These are phyloP conservation scores for Euplexia lucipara DNA, from an alignment of 2,888 invertebrate species.

Conservation along the genomic window DNA sequence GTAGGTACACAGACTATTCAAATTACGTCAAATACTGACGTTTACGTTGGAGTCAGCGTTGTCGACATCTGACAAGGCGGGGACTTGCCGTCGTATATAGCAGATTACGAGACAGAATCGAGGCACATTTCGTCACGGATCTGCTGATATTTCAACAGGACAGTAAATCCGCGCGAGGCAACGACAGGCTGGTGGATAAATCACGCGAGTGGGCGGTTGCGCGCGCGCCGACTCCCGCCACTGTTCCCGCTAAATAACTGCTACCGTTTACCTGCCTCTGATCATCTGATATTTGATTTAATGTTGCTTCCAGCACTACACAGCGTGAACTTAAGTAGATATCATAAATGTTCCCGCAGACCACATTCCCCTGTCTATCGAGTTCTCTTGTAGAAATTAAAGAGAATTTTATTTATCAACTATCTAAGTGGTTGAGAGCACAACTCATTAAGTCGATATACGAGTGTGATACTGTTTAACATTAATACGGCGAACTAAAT, in stretches of 20 bases:
- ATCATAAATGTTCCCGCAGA: slow-evolving; percentile 63
- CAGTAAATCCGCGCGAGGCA: slow-evolving; percentile 79
- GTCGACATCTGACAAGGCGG: slow-evolving; percentile 67
- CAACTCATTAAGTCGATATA: background rate
- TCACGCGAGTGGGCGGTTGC: slow-evolving; percentile 85
- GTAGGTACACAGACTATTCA: slow-evolving; percentile 40
- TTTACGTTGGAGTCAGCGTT: slow-evolving; percentile 49
- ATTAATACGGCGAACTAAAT: background rate
- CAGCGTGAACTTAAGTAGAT: slow-evolving; percentile 71
- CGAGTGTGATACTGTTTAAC: background rate
- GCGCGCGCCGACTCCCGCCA: slow-evolving; percentile 74
- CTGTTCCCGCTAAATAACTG: slow-evolving; percentile 84
- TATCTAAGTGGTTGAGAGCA: slow-evolving; percentile 4
- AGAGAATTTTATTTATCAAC: slow-evolving; percentile 26
- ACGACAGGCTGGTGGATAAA: slow-evolving; percentile 81
- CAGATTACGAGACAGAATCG: slow-evolving; percentile 70
- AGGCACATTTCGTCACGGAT: slow-evolving; percentile 83
- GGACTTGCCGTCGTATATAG: slow-evolving; percentile 65
- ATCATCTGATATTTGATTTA: slow-evolving; percentile 90
- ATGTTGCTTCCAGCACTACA: slow-evolving; percentile 78
- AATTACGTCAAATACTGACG: slow-evolving; percentile 50
- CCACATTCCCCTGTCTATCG: slow-evolving; percentile 45
- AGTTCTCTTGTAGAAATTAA: slow-evolving; percentile 35
- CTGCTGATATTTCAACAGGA: slow-evolving; percentile 84
- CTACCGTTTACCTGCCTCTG: slow-evolving; percentile 89